These are phyloP conservation scores for Pelecanoides urinatrix DNA, from an alignment of 2,113 vertebrate genomes.

Conservation along the genomic window DNA sequence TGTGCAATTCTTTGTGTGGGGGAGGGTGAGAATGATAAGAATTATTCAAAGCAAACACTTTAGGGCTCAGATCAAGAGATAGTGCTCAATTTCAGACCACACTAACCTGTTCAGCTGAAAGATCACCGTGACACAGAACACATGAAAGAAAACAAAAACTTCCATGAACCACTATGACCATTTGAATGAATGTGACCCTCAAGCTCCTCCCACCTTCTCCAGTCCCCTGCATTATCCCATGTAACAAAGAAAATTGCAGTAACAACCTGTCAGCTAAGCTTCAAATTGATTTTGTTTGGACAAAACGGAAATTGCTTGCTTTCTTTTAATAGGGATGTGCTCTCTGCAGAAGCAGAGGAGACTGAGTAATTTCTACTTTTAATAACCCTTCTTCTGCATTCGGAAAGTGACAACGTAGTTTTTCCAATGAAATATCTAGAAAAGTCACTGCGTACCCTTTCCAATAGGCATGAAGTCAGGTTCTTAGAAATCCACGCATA, in stretches of 20 bases:
- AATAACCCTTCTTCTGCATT: background rate
- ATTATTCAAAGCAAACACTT: slow-evolving; percentile 39
- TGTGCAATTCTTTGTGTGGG: background rate
- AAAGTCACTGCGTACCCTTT: background rate
- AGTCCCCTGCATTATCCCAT: background rate
- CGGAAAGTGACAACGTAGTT: background rate
- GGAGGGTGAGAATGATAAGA: background rate
- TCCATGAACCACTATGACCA: background rate
- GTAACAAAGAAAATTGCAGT: background rate
- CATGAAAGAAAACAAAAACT: background rate
- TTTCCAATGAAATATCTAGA: background rate
- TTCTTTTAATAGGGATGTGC: background rate
- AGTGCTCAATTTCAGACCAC: slow-evolving; percentile 24
- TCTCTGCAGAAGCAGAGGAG: background rate
- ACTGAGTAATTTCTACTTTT: background rate
- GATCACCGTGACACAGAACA: slow-evolving; percentile 37
- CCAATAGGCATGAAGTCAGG: background rate
- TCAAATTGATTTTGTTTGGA: background rate
- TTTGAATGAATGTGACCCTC: background rate
- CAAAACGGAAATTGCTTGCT: background rate
- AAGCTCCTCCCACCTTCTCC: background rate
- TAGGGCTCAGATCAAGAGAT: slow-evolving; percentile 23
- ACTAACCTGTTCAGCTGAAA: slow-evolving; percentile 21
- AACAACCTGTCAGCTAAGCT: background rate
- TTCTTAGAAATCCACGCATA: background rate